Percentiles rank a stretch among this genome's conserved stretches.
Evolutionary conservation across 2,113 vertebrate genomes (phyloP).

Genomic region (Halcyon senegalensis): DNA sequence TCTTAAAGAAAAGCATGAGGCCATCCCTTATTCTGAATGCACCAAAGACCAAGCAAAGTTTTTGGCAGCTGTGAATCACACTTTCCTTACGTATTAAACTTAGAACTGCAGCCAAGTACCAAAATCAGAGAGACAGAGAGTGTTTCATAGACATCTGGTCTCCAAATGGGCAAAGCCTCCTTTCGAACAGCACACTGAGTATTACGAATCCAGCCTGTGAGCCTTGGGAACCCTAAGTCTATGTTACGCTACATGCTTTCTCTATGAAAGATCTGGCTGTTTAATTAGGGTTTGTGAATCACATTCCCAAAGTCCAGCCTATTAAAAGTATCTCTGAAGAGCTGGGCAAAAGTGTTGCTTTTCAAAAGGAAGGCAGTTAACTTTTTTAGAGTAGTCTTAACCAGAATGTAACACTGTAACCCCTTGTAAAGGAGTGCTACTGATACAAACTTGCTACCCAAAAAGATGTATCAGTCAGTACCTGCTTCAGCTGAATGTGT

Average conservation of each 20-base stretch:
- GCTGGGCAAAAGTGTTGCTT: background rate
- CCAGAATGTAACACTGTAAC: background rate
- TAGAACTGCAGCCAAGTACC: background rate
- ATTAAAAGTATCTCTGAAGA: background rate
- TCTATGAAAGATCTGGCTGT: background rate
- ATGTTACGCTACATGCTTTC: background rate
- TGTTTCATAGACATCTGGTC: conserved; percentile 19
- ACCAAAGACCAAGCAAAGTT: background rate
- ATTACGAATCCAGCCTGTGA: background rate
- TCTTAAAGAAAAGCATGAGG: background rate
- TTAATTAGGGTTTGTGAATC: background rate
- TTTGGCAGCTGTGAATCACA: conserved; percentile 13
- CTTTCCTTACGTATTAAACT: background rate
- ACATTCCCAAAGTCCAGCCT: background rate
- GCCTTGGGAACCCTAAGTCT: background rate
- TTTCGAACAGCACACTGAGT: background rate
- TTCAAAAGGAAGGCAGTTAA: background rate
- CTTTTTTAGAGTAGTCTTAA: background rate
- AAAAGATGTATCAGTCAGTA: background rate
- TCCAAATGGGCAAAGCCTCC: background rate
- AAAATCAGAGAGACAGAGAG: background rate
- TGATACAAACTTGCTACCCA: background rate
- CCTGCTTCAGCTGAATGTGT: background rate
- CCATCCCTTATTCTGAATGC: background rate
- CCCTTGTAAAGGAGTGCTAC: background rate